Conservation (phyloP, 2,797 vertebrate species). For the Phoeniculus purpureus region DNA sequence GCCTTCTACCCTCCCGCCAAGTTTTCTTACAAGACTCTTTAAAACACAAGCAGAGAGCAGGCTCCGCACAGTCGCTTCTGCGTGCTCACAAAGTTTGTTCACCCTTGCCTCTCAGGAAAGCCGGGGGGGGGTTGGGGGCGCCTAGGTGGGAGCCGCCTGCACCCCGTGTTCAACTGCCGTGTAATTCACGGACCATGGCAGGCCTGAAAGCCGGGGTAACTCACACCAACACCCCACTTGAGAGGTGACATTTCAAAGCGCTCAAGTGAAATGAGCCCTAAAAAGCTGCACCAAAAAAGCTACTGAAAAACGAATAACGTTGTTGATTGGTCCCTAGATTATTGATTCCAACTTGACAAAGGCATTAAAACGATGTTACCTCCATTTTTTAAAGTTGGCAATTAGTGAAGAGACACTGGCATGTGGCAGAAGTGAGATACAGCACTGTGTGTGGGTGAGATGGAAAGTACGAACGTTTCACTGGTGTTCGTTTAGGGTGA, state of each 20-base stretch:
- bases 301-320: neutral
- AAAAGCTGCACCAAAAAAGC: neutral
- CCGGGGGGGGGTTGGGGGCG: too few relatives aligned
- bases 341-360: neutral
- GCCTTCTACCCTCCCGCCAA: neutral
- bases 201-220: neutral
- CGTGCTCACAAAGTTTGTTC: neutral
- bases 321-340: neutral
- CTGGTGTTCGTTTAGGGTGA: constrained; percentile 51
- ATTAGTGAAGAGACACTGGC: constrained; percentile 52
- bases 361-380: neutral
- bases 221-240: neutral
- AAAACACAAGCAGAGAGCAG: neutral
- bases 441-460: constrained; percentile 63
- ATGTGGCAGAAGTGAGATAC: constrained; percentile 61
- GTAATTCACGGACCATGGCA: neutral
- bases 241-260: neutral
- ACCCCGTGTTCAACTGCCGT: neutral
- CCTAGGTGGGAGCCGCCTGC: neutral
- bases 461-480: constrained; percentile 44
- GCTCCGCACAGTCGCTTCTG: neutral
- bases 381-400: neutral
- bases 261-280: neutral
- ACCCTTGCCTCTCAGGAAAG: neutral
- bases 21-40: neutral